Percentiles rank a stretch among this genome's conserved stretches.
These are phyloP conservation scores for Anarhynchus alexandrinus DNA, from an alignment of 2,113 vertebrate species.

Conservation along the genomic window DNA sequence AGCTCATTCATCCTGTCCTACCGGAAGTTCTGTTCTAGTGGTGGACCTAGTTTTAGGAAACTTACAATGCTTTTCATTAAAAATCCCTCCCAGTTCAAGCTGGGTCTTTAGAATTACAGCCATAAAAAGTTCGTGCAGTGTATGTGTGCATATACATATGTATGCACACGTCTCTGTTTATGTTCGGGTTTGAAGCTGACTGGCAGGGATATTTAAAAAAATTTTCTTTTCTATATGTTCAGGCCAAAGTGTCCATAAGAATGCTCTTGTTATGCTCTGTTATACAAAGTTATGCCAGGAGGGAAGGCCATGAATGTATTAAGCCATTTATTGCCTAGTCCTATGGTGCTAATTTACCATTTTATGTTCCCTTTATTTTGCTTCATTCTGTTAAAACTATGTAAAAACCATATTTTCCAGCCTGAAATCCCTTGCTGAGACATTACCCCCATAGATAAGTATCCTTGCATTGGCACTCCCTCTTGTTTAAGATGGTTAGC, in stretches of 20 bases:
- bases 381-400: background rate
- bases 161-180: background rate
- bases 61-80: background rate
- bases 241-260: background rate
- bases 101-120: background rate
- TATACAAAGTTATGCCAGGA: background rate
- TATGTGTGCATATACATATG: background rate
- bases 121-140: background rate
- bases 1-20: background rate
- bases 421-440: background rate
- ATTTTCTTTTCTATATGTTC: background rate
- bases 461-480: background rate
- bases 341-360: background rate
- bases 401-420: background rate
- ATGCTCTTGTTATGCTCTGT: background rate
- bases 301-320: background rate
- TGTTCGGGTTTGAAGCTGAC: background rate
- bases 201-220: background rate
- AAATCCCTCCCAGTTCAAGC: background rate
- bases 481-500: background rate
- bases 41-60: background rate
- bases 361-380: background rate
- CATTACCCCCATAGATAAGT: background rate
- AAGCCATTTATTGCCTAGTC: background rate
- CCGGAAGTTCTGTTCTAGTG: background rate